A percentile compares a stretch with the other conserved stretches of the same genome.
Conservation (phyloP, 2,888 invertebrate species). For the Dynastes maya region DNA sequence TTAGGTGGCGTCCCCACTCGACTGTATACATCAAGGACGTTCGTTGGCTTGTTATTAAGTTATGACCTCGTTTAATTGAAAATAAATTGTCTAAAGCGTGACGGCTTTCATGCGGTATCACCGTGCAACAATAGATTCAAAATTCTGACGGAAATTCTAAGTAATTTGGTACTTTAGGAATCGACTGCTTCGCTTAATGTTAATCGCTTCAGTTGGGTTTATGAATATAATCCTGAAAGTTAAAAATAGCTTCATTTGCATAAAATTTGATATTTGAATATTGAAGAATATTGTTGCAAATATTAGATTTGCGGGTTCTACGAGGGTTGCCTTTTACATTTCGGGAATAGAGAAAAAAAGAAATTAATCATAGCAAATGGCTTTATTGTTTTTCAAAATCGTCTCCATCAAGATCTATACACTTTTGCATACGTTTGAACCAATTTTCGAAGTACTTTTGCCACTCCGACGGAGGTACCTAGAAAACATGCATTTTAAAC, state of each 20-base stretch:
- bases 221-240: neutral
- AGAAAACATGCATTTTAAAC: no score
- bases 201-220: neutral
- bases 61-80: conserved; percentile 32
- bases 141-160: conserved; percentile 6
- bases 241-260: neutral
- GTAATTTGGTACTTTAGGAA: neutral
- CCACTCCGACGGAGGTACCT: no score
- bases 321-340: no score
- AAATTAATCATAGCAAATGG: no score
- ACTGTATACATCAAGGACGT: conserved; percentile 16
- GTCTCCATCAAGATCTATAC: no score
- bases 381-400: no score
- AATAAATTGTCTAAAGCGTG: conserved; percentile 7
- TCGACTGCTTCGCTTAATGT: neutral
- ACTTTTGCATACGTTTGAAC: no score
- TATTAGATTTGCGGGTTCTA: no score
- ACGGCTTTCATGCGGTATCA: conserved; percentile 9
- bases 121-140: neutral
- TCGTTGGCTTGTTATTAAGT: conserved; percentile 28
- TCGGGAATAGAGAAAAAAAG: no score
- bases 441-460: no score
- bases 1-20: conserved; percentile 12
- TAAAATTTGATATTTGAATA: no score
- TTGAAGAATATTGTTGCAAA: no score